phyloP scores from a whole-genome alignment of 2,888 invertebrate genomes.

The Eupithecia inturbata region DNA sequence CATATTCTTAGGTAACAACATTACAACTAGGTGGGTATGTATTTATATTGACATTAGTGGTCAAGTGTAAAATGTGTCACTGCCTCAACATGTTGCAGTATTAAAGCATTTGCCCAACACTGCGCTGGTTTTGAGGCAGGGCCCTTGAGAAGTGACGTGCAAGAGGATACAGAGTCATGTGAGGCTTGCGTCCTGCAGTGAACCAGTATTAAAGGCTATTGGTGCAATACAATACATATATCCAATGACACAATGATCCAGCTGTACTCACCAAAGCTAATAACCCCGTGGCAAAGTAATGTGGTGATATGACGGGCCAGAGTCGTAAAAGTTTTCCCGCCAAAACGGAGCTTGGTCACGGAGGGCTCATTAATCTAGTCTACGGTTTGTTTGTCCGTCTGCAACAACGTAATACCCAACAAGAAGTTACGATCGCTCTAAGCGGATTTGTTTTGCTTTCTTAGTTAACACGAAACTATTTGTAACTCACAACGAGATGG shows the following conservation, averaged over 20 bases:
- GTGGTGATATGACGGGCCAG: conserved; percentile 48
- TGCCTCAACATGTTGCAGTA: too few relatives aligned
- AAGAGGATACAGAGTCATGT: too few relatives aligned
- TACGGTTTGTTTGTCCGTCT: conserved; percentile 17
- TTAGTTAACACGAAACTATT: conserved; percentile 9
- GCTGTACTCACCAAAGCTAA: neutral
- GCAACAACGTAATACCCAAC: conserved; percentile 5
- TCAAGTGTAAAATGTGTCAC: too few relatives aligned
- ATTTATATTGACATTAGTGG: too few relatives aligned
- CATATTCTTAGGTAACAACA: too few relatives aligned
- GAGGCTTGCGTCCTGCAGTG: too few relatives aligned
- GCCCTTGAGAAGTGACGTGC: too few relatives aligned
- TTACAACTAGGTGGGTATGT: too few relatives aligned
- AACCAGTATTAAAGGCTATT: too few relatives aligned
- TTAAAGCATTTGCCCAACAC: too few relatives aligned
- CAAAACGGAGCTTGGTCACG: conserved; percentile 78
- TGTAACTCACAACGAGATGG: neutral
- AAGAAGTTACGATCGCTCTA: conserved; percentile 9
- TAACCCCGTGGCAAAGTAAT: conserved; percentile 12
- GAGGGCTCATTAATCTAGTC: conserved; percentile 68
- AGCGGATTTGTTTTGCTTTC: conserved; percentile 6
- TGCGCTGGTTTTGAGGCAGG: too few relatives aligned
- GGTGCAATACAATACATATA: too few relatives aligned
- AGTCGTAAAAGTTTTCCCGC: conserved; percentile 75
- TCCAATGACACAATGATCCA: neutral